Conservation (phyloP, 1,140 invertebrate species). For the Neuroterus valhalla region DNA sequence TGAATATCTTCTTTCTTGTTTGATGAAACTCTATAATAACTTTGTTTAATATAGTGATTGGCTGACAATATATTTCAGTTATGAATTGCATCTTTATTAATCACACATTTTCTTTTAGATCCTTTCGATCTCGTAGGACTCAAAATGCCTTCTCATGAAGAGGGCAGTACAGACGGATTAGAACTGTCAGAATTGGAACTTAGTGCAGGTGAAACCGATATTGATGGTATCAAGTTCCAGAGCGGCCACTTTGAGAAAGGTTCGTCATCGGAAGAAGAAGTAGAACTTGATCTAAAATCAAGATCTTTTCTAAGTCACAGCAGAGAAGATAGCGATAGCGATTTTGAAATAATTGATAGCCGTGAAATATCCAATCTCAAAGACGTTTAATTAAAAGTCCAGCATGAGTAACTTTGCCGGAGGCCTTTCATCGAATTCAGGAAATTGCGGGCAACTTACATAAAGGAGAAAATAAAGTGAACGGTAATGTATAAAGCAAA, state of each 20-base stretch:
- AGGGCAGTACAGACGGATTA: slow-evolving; percentile 66
- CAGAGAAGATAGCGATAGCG: slow-evolving; percentile 69
- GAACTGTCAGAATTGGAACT: slow-evolving; percentile 69
- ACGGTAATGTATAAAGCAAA: neutral
- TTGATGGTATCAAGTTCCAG: slow-evolving; percentile 67
- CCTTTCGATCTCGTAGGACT: slow-evolving; percentile 66
- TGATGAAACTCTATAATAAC: too few species aligned
- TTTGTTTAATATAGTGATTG: too few species aligned
- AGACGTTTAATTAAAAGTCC: slow-evolving; percentile 52
- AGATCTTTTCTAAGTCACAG: slow-evolving; percentile 47
- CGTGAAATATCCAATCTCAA: slow-evolving; percentile 61
- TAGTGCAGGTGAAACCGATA: slow-evolving; percentile 62
- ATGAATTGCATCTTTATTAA: too few species aligned
- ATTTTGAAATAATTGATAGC: slow-evolving; percentile 72
- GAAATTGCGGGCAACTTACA: neutral
- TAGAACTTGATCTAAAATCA: slow-evolving; percentile 56
- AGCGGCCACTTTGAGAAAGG: slow-evolving; percentile 66
- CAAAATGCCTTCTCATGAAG: slow-evolving; percentile 71
- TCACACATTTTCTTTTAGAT: slow-evolving; percentile 49
- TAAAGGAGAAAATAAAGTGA: neutral
- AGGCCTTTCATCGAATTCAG: slow-evolving; percentile 42
- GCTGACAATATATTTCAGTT: too few species aligned
- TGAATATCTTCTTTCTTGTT: too few species aligned
- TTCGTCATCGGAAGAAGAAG: slow-evolving; percentile 68
- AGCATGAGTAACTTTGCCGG: neutral